Evolutionary conservation across 2,797 vertebrate genomes (phyloP).

Genomic region (Chloroceryle amazona): DNA sequence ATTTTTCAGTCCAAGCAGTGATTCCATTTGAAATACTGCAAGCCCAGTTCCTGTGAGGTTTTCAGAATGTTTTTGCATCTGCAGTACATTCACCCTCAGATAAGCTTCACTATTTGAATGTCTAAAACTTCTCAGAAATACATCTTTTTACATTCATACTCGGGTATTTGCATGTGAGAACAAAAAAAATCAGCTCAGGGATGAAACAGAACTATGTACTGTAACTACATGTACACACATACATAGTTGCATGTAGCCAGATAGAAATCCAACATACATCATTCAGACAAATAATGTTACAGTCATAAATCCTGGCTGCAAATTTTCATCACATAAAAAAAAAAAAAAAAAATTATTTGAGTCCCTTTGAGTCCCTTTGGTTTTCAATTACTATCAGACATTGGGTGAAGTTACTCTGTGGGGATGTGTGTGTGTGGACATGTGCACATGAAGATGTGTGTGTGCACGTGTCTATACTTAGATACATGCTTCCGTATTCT

Average conservation of each 20-base stretch:
- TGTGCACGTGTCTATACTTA: background rate
- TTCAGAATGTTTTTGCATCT: background rate
- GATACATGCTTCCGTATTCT: background rate
- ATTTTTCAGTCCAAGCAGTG: background rate
- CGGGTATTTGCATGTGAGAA: background rate
- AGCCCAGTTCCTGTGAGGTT: background rate
- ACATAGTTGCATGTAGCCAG: background rate
- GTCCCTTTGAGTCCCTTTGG: background rate
- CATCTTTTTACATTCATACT: background rate
- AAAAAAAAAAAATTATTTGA: background rate
- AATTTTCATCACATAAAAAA: background rate
- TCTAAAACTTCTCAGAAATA: background rate
- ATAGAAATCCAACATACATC: background rate
- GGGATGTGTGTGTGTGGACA: rapidly evolving
- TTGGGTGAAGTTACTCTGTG: background rate
- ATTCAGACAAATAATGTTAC: background rate
- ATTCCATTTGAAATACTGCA: background rate
- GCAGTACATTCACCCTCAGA: background rate
- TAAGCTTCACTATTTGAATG: background rate
- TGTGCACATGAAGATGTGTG: background rate
- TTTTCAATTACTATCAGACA: background rate
- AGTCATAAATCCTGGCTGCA: background rate
- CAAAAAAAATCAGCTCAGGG: background rate
- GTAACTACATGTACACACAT: background rate
- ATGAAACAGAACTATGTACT: background rate